Base-by-base conservation (phyloP, 2,797 vertebrate genomes). In the Anolis apletophallus region DNA sequence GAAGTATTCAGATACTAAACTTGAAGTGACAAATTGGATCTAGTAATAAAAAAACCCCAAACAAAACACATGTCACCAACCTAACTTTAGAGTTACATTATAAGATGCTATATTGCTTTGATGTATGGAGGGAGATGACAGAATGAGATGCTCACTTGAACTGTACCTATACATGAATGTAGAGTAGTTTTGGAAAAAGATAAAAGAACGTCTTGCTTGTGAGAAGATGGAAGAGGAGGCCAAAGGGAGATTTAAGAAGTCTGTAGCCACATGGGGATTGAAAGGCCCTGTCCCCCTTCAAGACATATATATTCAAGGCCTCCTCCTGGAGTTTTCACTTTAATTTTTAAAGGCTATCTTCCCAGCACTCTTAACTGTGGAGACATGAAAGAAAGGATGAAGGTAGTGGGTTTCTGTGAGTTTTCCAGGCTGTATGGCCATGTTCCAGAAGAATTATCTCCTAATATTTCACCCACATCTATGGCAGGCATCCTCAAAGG, bases 1-100 rank as follows among this genome's bases (percentile, higher is more conserved):
- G 76, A 87, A 83, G 2, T 23, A 69, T 90, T 91, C 80, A 86
- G 85, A 92, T 83, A 91, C 73, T 46, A 93, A 92, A 91, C 0
- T 71, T n/a, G 69, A 81, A 90, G 29, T 89, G 88, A 90, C 75
- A 89, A 84, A 91, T 71, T 83, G 76, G 71, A 26, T 89, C 67
- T 59, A 86, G 34, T 91, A 87, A 81, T 55, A 90, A 87, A 2
- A 2, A 13, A 61, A 9, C 59, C 59, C 59, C 21, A 64, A 21
- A 64, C 19, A 12, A 46, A 23, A 23, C 23, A 26, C 71, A 46
- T 21, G 19, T 9, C 1, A 40, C 71, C 40, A 3, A 76, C 88
- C 90, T 83, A 79, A 88, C 82, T 86, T 89, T 67, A 54, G 32
- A 40, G 26, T 64, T 86, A 88, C 32, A 84, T 54, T 90, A 46